These are phyloP conservation scores for Lasius fuliginosus DNA, from an alignment of 2,888 invertebrate genomes.

Conservation along the genomic window DNA sequence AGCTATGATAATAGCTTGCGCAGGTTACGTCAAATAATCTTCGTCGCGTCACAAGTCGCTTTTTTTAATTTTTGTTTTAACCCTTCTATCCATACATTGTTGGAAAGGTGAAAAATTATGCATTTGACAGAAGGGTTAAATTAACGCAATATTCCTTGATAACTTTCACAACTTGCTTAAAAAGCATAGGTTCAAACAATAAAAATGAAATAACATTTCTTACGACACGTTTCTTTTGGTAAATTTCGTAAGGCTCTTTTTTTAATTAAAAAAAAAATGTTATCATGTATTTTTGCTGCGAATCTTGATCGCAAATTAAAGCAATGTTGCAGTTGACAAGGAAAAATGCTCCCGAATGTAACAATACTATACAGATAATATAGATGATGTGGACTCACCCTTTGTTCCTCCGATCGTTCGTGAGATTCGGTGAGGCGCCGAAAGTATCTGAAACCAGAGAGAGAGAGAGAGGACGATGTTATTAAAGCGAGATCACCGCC, in stretches of 20 bases:
- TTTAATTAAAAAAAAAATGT: too few relatives aligned
- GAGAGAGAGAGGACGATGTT: not conserved
- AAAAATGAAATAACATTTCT: not conserved
- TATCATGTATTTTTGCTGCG: too few relatives aligned
- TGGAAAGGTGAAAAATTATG: too few relatives aligned
- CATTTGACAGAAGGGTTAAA: too few relatives aligned
- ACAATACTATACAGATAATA: not conserved
- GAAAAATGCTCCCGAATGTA: not conserved
- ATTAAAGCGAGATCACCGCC: not conserved
- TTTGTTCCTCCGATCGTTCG: conserved; percentile 9
- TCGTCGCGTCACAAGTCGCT: not conserved
- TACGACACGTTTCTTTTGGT: not conserved
- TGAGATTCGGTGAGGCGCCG: not conserved
- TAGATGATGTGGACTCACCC: conserved; percentile 12
- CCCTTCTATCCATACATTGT: too few relatives aligned
- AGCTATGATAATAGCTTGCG: conserved; percentile 13
- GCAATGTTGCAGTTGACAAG: not conserved
- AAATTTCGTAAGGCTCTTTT: not conserved
- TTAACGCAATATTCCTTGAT: not conserved
- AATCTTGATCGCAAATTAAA: not conserved
- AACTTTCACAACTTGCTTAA: not conserved
- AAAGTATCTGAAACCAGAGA: conserved; percentile 35
- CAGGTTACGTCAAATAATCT: not conserved
- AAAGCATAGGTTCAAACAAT: not conserved
- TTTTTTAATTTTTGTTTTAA: not conserved